Percentiles rank a stretch among this genome's conserved stretches.
Conservation (phyloP, 2,888 invertebrate species). For the Melanchra persicariae region DNA sequence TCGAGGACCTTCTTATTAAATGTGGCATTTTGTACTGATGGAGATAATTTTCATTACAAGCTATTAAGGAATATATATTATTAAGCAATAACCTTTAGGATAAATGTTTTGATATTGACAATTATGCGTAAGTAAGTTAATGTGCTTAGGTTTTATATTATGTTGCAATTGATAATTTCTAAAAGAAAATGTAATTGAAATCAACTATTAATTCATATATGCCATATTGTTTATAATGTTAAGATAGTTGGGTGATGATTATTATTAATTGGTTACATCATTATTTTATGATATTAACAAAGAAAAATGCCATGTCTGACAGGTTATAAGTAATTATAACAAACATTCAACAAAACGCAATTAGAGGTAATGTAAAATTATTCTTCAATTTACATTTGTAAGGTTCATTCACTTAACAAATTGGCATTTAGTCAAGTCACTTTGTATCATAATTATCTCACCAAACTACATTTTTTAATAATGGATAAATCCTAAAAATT, state of each 20-base stretch:
- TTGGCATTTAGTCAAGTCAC: slow-evolving; percentile 87
- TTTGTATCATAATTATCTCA: slow-evolving; percentile 87
- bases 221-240: slow-evolving; percentile 90
- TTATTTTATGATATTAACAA: slow-evolving; percentile 75
- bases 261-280: slow-evolving; percentile 81
- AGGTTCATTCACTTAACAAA: slow-evolving; percentile 77
- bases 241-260: slow-evolving; percentile 87
- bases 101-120: slow-evolving; percentile 91
- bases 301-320: slow-evolving; percentile 82
- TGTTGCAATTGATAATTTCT: slow-evolving; percentile 89
- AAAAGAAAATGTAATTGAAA: slow-evolving; percentile 88
- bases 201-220: slow-evolving; percentile 89
- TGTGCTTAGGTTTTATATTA: slow-evolving; percentile 88
- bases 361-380: slow-evolving; percentile 82
- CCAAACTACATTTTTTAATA: slow-evolving; percentile 87
- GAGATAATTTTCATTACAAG: slow-evolving; percentile 86
- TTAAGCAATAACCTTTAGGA: slow-evolving; percentile 90
- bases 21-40: slow-evolving; percentile 90
- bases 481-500: slow-evolving; percentile 87
- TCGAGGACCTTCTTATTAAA: slow-evolving; percentile 82
- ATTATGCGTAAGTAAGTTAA: slow-evolving; percentile 89
- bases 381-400: slow-evolving; percentile 75
- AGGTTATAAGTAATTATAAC: slow-evolving; percentile 77
- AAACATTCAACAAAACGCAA: slow-evolving; percentile 75
- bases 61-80: slow-evolving; percentile 86